Evolutionary conservation across 1,140 invertebrate genomes (phyloP).

Genomic region (Thalassaphorura encarpata): DNA sequence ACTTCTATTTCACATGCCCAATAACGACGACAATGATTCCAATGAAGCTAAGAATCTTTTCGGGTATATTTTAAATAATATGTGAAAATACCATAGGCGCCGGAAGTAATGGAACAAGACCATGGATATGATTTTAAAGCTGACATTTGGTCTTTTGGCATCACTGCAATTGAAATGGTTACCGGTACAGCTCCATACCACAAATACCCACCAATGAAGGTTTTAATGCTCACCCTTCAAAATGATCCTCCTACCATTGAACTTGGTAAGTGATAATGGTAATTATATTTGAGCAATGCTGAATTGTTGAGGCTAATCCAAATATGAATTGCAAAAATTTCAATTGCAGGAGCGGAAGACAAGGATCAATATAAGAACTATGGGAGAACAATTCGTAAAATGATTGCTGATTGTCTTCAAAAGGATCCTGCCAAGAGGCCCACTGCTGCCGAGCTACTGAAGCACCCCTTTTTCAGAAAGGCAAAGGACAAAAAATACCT

Average conservation of each 20-base stretch:
- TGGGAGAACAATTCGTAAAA: conserved; percentile 92
- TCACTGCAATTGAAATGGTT: conserved; percentile 97
- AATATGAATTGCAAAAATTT: conserved; percentile 34
- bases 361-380: conserved; percentile 98
- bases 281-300: not conserved
- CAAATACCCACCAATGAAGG: conserved; percentile 99
- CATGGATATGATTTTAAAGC: conserved; percentile 99
- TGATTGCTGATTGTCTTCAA: conserved; percentile 88
- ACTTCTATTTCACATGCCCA: not conserved
- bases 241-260: conserved; percentile 97
- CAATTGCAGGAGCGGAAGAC: conserved; percentile 83
- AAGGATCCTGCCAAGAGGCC: conserved; percentile 84
- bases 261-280: not conserved
- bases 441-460: conserved; percentile 92
- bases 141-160: conserved; percentile 99
- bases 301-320: not conserved
- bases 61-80: no score
- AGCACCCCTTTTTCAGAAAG: conserved; percentile 99
- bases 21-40: no score
- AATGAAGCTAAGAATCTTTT: no score
- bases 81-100: no score
- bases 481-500: conserved; percentile 95
- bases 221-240: conserved; percentile 93
- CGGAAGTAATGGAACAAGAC: conserved; percentile 66
- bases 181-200: conserved; percentile 98